Conservation (phyloP, 2,113 vertebrate genomes). For the Rhodinocichla rosea region DNA sequence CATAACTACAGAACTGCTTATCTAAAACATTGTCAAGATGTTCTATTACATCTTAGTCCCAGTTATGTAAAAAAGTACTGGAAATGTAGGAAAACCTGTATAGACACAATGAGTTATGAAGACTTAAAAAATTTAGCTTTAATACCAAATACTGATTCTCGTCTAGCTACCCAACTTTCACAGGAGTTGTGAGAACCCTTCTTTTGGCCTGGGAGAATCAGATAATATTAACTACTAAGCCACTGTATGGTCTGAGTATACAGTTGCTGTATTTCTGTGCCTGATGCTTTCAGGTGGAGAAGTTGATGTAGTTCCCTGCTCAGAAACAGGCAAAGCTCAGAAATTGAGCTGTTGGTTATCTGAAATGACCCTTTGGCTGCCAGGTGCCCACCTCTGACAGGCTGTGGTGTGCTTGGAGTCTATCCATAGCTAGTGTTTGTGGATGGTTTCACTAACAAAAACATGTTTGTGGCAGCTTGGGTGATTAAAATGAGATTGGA, state of each 20-base stretch:
- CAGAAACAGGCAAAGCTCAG: not conserved
- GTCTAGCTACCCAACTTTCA: not conserved
- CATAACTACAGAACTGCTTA: not conserved
- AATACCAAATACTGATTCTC: not conserved
- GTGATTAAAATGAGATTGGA: not conserved
- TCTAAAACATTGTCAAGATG: not conserved
- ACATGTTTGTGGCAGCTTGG: not conserved
- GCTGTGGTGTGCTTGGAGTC: not conserved
- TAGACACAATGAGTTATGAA: not conserved
- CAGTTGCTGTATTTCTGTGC: not conserved
- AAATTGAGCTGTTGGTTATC: not conserved
- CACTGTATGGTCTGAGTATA: accelerated
- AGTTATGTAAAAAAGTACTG: not conserved
- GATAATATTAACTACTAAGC: not conserved
- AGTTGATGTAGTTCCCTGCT: not conserved
- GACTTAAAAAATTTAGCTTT: not conserved
- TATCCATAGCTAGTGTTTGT: not conserved
- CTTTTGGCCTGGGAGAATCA: not conserved
- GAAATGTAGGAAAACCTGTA: not conserved
- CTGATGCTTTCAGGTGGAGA: not conserved
- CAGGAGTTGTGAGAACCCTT: not conserved
- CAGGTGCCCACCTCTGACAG: not conserved
- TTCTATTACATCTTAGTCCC: not conserved
- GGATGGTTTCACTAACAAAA: accelerated
- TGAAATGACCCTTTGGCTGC: not conserved